These are phyloP conservation scores for Plecotus auritus DNA, from an alignment of 2,113 vertebrate species.

Conservation along the genomic window DNA sequence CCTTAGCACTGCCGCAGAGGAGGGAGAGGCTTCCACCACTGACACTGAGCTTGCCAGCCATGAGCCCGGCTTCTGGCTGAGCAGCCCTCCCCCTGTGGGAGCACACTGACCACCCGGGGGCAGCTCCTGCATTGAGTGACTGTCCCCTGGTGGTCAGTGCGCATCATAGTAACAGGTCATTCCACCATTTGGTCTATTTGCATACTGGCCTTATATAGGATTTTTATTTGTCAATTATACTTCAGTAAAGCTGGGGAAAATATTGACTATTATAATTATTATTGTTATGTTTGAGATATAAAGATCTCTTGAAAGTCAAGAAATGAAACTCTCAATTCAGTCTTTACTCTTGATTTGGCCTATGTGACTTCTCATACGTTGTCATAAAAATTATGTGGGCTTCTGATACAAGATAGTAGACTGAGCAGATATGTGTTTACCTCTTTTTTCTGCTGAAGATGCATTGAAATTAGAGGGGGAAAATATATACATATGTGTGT, in stretches of 20 bases:
- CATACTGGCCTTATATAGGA: no score
- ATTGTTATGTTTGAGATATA: not conserved
- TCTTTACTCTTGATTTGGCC: not conserved
- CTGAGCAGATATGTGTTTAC: not conserved
- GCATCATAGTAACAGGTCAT: no score
- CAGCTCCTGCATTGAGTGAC: no score
- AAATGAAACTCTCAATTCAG: not conserved
- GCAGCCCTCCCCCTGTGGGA: no score
- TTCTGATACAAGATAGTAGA: not conserved
- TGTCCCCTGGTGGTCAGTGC: no score
- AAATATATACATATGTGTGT: not conserved
- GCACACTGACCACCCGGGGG: no score
- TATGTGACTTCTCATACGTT: not conserved
- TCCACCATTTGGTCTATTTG: no score
- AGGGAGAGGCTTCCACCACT: no score
- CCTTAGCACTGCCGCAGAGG: no score
- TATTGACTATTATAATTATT: not conserved
- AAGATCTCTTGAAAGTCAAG: not conserved
- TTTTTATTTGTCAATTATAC: not conserved
- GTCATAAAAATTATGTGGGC: not conserved
- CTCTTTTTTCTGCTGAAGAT: not conserved
- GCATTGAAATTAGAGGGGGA: not conserved
- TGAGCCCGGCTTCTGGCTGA: no score
- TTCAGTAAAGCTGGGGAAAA: not conserved
- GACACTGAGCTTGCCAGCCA: no score